Base-by-base conservation (phyloP, 2,888 invertebrate species). In the Eretmocerus hayati region DNA sequence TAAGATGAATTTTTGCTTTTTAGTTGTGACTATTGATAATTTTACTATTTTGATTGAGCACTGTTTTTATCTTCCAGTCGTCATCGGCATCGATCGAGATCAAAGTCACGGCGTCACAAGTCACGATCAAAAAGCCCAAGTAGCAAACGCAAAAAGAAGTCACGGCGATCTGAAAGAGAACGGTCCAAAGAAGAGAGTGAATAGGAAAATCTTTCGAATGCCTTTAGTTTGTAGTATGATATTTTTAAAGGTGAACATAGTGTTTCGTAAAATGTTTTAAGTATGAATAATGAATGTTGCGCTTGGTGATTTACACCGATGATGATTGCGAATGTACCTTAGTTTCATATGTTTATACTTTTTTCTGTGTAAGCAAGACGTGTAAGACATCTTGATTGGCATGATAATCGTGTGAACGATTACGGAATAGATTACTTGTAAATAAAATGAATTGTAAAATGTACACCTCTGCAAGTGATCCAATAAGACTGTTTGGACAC, bases 51-150 rank as follows among this genome's bases (percentile, higher is more conserved):
- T n/a, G 21, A 45, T 42, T 46, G 8, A 41, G 39, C n/a, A n/a
- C n/a, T n/a, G n/a, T n/a, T n/a, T n/a, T n/a, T n/a, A n/a, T n/a
- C 46, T 47, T 54, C 35, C 23, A 55, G 44, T 38, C 68, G 71
- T 48, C 70, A 70, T 51, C 63, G 69, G 36, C 71, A 70, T 59
- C 61, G 79, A 58, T 76, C 76, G 35, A 74, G 77, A 23, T 77
- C 77, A 30, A 75, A 77, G 46, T 72, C 73, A 31, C 76, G 79
- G 3, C 75, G 85, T 48, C 85, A 85, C 68, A 83, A 84, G 65
- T 84, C 85, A 2, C 75, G 84, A 38, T 84, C 84, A 4, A 77
- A 84, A 26, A 84, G 84, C 61, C 85, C 84, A 37, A 79, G 81
- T 50, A 79, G 81, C 50, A 79, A 81, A 53, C 75, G 82, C 44